Base-by-base conservation (phyloP, 2,888 invertebrate species). In the Phlogophora meticulosa region DNA sequence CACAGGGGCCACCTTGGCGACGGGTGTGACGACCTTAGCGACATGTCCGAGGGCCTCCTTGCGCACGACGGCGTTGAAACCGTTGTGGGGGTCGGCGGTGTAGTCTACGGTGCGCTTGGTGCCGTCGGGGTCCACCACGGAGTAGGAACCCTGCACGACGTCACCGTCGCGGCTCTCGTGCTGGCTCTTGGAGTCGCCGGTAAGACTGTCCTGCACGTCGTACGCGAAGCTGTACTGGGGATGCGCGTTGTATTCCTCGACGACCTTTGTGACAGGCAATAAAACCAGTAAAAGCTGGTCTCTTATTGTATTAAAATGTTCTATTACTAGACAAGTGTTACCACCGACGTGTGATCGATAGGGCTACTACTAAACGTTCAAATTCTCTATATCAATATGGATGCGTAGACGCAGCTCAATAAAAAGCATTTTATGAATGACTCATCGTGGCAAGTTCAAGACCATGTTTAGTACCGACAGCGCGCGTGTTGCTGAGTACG, bases 51-150 rank as follows among this genome's bases (percentile, higher is more conserved):
- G 83, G 46, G 94, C 90, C 71, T 94, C 94, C 75, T 86, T 92
- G 85, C 88, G 92, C 4, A 96, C 96, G 38, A 95, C 94, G 42
- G 95, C 95, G 85, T 95, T 95, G 89, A 96, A 96, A 49, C 96
- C 95, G 68, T 95, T 93, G 81, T 93, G 87, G 32, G 89, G 87
- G 80, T 95, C 96, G 49, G 95, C 95, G 64, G 93, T 93, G 89
- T 96, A 96, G 70, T 96, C 95, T 4, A 96, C 96, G 56, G 91
- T 94, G 75, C 96, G 93, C 85, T 90, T 92, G 82, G 91, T 93
- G 76, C 96, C 96, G 76, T 96, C 95, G 60, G 96, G 88, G 72
- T 96, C 96, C 42, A 90, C 89, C 11, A 96, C 88, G 59, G 95
- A 94, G 90, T 95, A 96, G 61, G 93, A 93, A 58, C 96, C 96